These are phyloP conservation scores for Liopterus haemorrhoidalis DNA, from an alignment of 2,888 invertebrate genomes.

Conservation along the genomic window DNA sequence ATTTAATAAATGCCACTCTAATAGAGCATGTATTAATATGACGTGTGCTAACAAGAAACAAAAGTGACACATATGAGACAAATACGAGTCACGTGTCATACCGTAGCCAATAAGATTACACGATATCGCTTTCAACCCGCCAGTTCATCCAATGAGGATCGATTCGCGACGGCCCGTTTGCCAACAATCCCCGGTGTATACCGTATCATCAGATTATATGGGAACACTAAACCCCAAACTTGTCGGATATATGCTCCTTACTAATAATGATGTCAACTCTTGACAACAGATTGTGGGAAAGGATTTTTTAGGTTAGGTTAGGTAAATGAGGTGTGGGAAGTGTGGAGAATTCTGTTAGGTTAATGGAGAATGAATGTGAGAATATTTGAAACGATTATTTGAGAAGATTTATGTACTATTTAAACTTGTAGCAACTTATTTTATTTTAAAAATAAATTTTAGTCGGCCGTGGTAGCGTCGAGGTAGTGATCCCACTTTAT, in stretches of 20 bases:
- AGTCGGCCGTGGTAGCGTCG: too few relatives aligned
- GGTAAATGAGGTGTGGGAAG: not conserved
- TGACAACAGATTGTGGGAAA: not conserved
- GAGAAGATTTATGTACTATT: too few relatives aligned
- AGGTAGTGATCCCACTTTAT: too few relatives aligned
- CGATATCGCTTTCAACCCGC: slow-evolving; percentile 32
- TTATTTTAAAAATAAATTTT: too few relatives aligned
- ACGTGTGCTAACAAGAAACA: too few relatives aligned
- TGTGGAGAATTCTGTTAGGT: slow-evolving; percentile 19
- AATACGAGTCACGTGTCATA: slow-evolving; percentile 53
- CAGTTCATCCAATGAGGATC: slow-evolving; percentile 40
- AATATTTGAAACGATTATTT: too few relatives aligned
- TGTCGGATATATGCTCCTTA: not conserved
- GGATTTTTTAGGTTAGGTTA: slow-evolving; percentile 5
- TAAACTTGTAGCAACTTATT: too few relatives aligned
- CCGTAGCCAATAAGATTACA: slow-evolving; percentile 53
- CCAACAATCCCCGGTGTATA: slow-evolving; percentile 40
- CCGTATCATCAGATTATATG: slow-evolving; percentile 45
- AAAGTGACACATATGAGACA: slow-evolving; percentile 31
- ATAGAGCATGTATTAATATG: too few relatives aligned
- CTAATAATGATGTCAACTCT: slow-evolving; percentile 32
- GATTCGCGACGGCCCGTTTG: slow-evolving; percentile 43
- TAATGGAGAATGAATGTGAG: too few relatives aligned
- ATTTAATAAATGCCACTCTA: too few relatives aligned
- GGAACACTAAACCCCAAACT: slow-evolving; percentile 34